These are phyloP conservation scores for Spongilla lacustris DNA, from an alignment of 37 sponge, comb jelly and placozoan genomes.

Conservation along the genomic window DNA sequence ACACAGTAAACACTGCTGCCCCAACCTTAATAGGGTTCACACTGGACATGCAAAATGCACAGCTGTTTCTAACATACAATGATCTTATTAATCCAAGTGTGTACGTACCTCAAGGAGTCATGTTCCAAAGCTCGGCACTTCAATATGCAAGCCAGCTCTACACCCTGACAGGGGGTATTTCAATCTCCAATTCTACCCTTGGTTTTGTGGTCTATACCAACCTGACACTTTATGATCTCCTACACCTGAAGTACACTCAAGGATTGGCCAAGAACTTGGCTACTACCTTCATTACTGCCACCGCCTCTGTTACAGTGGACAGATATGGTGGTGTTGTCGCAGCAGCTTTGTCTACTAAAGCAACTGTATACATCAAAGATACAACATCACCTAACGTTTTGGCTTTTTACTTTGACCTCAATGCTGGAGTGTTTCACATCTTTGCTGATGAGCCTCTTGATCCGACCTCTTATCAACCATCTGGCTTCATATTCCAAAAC, in stretches of 20 bases:
- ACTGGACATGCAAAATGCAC: constrained; percentile 79
- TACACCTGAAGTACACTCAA: constrained; percentile 61
- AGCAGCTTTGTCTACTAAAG: constrained; percentile 62
- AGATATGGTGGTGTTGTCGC: constrained; percentile 32
- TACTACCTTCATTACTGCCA: constrained; percentile 71
- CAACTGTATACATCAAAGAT: constrained; percentile 63
- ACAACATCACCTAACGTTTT: constrained; percentile 66
- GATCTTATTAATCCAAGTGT: constrained; percentile 73
- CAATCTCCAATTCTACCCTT: constrained; percentile 54
- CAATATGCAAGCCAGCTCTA: constrained; percentile 39
- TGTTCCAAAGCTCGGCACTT: constrained; percentile 69
- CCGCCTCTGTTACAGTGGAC: constrained; percentile 47
- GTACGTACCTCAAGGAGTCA: constrained; percentile 69
- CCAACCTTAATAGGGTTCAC: constrained; percentile 76
- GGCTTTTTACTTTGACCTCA: constrained; percentile 73
- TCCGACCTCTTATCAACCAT: constrained; percentile 71
- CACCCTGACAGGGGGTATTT: constrained; percentile 72
- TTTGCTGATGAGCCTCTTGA: constrained; percentile 86
- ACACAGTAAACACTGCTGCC: constrained; percentile 48
- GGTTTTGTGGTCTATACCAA: constrained; percentile 75
- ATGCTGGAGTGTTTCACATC: constrained; percentile 60
- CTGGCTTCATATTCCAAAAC: constrained; percentile 80
- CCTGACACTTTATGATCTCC: constrained; percentile 65
- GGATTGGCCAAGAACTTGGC: constrained; percentile 68
- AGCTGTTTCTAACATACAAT: constrained; percentile 78